Base-by-base conservation (phyloP, 2,113 vertebrate species). In the Cyphomyrus plagiostoma region DNA sequence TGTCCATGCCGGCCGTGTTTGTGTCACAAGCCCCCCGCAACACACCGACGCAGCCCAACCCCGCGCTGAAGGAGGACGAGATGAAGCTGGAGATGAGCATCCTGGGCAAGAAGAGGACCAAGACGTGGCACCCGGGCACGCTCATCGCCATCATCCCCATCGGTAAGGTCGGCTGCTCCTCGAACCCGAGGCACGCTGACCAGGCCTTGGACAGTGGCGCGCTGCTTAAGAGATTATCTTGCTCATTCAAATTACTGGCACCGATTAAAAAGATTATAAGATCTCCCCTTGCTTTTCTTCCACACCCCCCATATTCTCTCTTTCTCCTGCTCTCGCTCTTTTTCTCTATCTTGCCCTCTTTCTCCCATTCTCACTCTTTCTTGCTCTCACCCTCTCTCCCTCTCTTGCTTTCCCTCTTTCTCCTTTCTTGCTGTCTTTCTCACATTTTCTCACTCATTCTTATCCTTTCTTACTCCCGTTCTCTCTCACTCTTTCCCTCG, bases 31-130 rank as follows among this genome's bases (percentile, higher is more conserved):
- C 92, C 53, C 90, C 93, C 0, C 92, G 92, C 30, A 93, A 95
- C 80, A 91, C 93, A 0, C 87, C 94, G 90, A 93, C 93, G 2
- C 95, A 95, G 89, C 94, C 95, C 0, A 95, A 94, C 89, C 92
- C 93, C 0, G 93, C 97, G 84, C 94, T 96, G 90, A 96, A 95
- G 2, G 98, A 99, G 5, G 98, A 97, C 0, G 97, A 97, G 88
- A 95, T 99, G 83, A 92, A 92, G 0, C 93, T 99, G 1, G 97
- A 96, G 87, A 99, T 99, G 97, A 96, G 93, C 83, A 97, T 99
- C 91, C 93, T 99, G 93, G 98, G 98, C 91, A 99, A 99, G 92
- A 99, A 99, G 92, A 97, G 98, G 86, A 99, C 97, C 23, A 99
- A 99, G 93, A 99, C 98, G 0, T 99, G 98, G 98, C 98, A 99